Evolutionary conservation across 2,797 vertebrate genomes (phyloP).

Genomic region (Alca torda): DNA sequence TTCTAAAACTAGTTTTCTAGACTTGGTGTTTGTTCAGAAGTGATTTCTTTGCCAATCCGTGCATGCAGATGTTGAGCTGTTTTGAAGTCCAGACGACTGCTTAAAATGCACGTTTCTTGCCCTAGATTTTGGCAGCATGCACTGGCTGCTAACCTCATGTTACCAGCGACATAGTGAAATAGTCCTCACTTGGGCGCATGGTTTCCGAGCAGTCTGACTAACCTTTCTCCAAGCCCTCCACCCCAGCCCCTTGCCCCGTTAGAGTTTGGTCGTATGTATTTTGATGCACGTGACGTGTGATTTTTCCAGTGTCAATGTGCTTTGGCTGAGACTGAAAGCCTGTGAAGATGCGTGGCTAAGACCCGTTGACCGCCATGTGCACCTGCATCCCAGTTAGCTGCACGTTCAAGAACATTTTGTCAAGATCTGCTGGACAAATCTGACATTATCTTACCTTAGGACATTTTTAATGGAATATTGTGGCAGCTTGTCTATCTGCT

Average conservation of each 20-base stretch:
- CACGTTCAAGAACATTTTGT: background rate
- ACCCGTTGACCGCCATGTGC: background rate
- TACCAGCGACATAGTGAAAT: background rate
- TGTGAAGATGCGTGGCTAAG: background rate
- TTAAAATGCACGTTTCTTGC: background rate
- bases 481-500: background rate
- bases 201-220: background rate
- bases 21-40: background rate
- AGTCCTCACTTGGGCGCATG: background rate
- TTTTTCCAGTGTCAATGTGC: conserved; percentile 7
- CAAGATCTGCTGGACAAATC: conserved; percentile 38
- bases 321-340: conserved; percentile 13
- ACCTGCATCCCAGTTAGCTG: background rate
- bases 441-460: background rate
- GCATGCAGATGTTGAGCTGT: background rate
- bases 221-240: background rate
- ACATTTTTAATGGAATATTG: background rate
- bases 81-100: background rate
- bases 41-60: background rate
- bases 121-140: background rate
- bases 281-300: background rate
- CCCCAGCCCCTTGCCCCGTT: rapidly evolving
- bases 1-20: background rate
- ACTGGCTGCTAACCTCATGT: background rate
- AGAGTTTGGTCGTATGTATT: background rate